Percentiles rank a stretch among this genome's conserved stretches.
phyloP scores from a whole-genome alignment of 2,797 vertebrate species.

The Eulemur coronatus region DNA sequence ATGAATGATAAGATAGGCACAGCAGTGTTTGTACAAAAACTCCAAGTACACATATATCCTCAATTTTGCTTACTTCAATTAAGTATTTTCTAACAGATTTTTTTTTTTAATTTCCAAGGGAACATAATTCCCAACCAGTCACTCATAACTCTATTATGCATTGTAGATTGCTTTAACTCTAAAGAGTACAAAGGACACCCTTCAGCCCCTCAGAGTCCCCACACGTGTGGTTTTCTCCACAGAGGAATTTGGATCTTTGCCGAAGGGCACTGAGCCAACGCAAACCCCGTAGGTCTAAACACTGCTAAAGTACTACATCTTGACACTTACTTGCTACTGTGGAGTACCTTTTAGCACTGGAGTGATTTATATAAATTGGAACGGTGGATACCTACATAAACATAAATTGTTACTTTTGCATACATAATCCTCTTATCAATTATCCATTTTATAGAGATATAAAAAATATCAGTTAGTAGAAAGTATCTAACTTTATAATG shows the following conservation, averaged over 20 bases:
- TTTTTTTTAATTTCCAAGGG: not conserved
- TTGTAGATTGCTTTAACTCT: constrained; percentile 28
- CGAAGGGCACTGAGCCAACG: constrained; percentile 77
- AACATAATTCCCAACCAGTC: constrained; percentile 31
- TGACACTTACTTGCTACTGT: constrained; percentile 81
- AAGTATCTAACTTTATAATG: constrained; percentile 14
- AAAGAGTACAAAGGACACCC: constrained; percentile 79
- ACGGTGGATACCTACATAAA: constrained; percentile 67
- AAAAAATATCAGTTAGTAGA: not conserved
- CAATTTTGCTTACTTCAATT: not conserved
- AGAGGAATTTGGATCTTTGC: constrained; percentile 72
- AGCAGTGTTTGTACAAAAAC: not conserved
- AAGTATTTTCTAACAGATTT: not conserved
- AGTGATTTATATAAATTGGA: constrained; percentile 52
- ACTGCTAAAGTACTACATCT: constrained; percentile 67
- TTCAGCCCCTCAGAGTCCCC: constrained; percentile 74
- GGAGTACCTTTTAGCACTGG: constrained; percentile 63
- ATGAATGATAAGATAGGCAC: not conserved
- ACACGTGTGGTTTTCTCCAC: constrained; percentile 80
- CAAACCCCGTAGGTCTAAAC: constrained; percentile 82
- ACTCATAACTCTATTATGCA: constrained; percentile 39
- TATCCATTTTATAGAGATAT: constrained; percentile 1
- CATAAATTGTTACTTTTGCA: constrained; percentile 3
- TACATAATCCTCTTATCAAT: constrained; percentile 34
- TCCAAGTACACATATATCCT: not conserved